Conservation (phyloP, 2,888 invertebrate genomes). For the Chironomus riparius region DNA sequence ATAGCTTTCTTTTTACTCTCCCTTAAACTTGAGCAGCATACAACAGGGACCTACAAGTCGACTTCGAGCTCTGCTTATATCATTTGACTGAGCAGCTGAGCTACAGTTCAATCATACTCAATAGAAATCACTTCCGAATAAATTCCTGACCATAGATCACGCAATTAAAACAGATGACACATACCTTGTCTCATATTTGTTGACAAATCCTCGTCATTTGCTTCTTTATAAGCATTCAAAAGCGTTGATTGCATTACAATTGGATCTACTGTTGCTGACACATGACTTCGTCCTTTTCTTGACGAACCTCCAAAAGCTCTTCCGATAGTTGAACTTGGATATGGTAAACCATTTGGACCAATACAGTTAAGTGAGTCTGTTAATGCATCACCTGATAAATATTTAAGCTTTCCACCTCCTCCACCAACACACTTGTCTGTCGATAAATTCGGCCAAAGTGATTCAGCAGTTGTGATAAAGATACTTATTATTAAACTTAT, state of each 20-base stretch:
- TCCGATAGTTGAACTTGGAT: conserved; percentile 72
- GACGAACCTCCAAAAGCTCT: conserved; percentile 62
- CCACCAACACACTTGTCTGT: conserved; percentile 48
- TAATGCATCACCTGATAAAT: conserved; percentile 81
- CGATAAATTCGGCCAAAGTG: conserved; percentile 22
- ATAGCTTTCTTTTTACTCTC: no score
- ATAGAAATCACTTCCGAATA: no score
- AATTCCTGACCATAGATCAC: no score
- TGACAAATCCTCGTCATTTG: conserved; percentile 44
- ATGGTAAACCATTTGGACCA: conserved; percentile 74
- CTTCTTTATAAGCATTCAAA: conserved; percentile 50
- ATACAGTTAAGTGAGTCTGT: conserved; percentile 66
- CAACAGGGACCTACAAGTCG: no score
- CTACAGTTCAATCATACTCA: no score
- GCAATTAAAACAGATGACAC: conserved; percentile 26
- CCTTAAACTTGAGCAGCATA: no score
- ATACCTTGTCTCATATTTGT: conserved; percentile 44
- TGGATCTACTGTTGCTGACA: conserved; percentile 59
- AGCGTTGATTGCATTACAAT: conserved; percentile 63
- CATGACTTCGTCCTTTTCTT: conserved; percentile 56
- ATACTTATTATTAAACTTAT: conserved; percentile 8
- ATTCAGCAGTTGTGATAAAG: background rate
- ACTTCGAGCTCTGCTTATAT: no score
- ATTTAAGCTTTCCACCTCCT: conserved; percentile 61
- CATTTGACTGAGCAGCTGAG: no score